These are phyloP conservation scores for Maconellicoccus hirsutus DNA, from an alignment of 1,140 invertebrate species.

Conservation along the genomic window DNA sequence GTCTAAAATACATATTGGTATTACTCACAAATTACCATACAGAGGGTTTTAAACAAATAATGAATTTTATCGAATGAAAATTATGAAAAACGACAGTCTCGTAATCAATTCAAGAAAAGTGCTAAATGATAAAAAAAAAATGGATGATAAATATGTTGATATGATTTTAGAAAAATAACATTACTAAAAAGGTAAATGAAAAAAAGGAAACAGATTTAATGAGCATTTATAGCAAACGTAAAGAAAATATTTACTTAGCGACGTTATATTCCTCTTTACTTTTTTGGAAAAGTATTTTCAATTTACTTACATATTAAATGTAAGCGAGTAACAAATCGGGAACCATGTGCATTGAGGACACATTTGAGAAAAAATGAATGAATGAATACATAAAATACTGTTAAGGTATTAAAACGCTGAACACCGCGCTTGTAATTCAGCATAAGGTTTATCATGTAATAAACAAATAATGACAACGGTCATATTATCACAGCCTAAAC, in stretches of 20 bases:
- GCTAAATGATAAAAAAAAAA: neutral
- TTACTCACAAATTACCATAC: neutral
- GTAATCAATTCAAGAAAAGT: neutral
- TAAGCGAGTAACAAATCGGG: slow-evolving; percentile 4
- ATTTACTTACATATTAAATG: too few species aligned
- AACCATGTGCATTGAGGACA: slow-evolving; percentile 1
- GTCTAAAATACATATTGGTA: too few species aligned
- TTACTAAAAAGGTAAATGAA: too few species aligned
- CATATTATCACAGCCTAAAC: slow-evolving; percentile 98
- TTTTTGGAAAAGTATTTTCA: too few species aligned
- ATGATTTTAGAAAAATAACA: neutral
- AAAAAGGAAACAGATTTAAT: too few species aligned
- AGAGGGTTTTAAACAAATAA: neutral
- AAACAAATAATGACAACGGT: slow-evolving; percentile 81
- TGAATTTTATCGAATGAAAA: neutral
- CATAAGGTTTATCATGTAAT: slow-evolving; percentile 60
- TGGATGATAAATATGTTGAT: neutral
- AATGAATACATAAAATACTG: too few species aligned
- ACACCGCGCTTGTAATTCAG: slow-evolving; percentile 45
- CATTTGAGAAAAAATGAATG: too few species aligned
- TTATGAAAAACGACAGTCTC: neutral
- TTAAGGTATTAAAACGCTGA: slow-evolving; percentile 22
- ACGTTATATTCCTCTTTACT: too few species aligned
- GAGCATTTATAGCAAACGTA: too few species aligned
- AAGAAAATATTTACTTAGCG: too few species aligned